phyloP scores from a whole-genome alignment of 2,113 vertebrate genomes.

The Carettochelys insculpta region DNA sequence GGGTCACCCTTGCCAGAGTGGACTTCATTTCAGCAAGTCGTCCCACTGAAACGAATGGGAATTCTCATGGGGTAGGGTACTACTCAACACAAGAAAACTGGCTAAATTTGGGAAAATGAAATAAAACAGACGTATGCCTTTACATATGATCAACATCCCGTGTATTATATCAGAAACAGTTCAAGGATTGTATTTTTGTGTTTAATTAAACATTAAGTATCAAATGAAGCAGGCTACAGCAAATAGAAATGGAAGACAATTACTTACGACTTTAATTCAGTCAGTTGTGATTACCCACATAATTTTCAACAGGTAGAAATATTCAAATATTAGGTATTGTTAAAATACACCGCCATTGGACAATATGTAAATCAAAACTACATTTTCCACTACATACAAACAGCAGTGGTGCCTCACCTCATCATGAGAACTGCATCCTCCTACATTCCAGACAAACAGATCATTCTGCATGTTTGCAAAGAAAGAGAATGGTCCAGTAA shows the following conservation, averaged over 20 bases:
- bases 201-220: background rate
- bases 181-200: background rate
- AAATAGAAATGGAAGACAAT: background rate
- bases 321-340: background rate
- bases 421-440: constrained; percentile 66
- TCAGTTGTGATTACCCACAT: background rate
- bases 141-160: background rate
- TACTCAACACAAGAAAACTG: background rate
- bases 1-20: background rate
- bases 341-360: background rate
- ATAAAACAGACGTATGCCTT: background rate
- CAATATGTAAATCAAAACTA: background rate
- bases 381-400: background rate
- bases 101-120: background rate
- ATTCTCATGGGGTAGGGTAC: background rate
- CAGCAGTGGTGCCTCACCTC: constrained; percentile 63
- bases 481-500: background rate
- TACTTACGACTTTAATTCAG: background rate
- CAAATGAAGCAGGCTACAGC: background rate
- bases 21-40: background rate
- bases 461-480: constrained; percentile 64
- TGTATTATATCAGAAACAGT: background rate
- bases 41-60: background rate
- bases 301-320: background rate
- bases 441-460: constrained; percentile 65